Evolutionary conservation across 2,797 vertebrate genomes (phyloP), one percentile per base, ranked within the genome.

Genomic region (Falco peregrinus): DNA sequence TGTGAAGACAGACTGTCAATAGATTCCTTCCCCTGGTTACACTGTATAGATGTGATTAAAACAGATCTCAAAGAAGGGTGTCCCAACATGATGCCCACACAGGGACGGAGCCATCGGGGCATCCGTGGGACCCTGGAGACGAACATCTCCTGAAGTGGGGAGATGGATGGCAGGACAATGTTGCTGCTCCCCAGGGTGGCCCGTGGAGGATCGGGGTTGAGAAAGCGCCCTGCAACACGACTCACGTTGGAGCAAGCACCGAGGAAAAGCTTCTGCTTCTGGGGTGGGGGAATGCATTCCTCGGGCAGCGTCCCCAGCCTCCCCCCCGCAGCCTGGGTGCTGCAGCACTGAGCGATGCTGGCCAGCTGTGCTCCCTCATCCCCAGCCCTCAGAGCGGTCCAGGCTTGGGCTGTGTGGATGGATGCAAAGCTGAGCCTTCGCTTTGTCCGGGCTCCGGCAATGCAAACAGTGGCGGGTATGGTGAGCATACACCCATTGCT

Each of bases 31-130:
- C 83, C 86, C 87, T 84, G 89, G 86, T 96, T 95, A 93, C 89
- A 63, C 92, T 37, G 90, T 93, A 92, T 94, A 97, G 96, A 97
- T 93, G 96, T 96, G 96, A 97, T 97, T 96, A 97, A 96, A 97
- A 91, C 73, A 86, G 96, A 96, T 96, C 95, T 93, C 84, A 50
- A 6, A 8, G 87, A 48, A 71, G 69, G 76, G 89, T 48, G 77
- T 56, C 89, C 95, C 20, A 2, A 4, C 57, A 12, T 0, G 2
- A 51, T 1, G 2, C 79, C 81, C 37, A 13, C 37, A 4, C 20
- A 2, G 70, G 65, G 70, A 65, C 0, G 4, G 57, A 84, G 35
- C 41, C 26, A 11, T 8, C 0, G 2, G 68, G 31, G 53, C 79
- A 75, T 48, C 67, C 1, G 0, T 6, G 50, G 37, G 26, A 48